phyloP scores from a whole-genome alignment of 1,140 invertebrate genomes.

The Apolygus lucorum region DNA sequence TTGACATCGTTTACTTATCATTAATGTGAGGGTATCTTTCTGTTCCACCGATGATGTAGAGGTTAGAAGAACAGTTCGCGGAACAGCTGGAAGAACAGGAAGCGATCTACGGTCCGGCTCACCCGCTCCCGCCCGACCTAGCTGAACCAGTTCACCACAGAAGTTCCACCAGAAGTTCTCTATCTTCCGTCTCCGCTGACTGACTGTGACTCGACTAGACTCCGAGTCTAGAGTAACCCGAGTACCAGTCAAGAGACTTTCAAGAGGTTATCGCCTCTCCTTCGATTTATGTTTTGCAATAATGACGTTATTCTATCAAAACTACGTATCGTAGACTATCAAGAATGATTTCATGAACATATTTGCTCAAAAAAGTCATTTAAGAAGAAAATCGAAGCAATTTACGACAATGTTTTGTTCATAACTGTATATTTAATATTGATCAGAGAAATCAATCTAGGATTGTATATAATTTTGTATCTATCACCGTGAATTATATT shows the following conservation, averaged over 20 bases:
- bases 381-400: no score
- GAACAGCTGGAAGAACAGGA: slow-evolving; percentile 77
- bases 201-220: slow-evolving; percentile 31
- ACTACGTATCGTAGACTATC: neutral
- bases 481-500: no score
- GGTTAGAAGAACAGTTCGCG: slow-evolving; percentile 75
- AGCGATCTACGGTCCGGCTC: slow-evolving; percentile 54
- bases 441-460: no score
- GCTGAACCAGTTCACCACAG: slow-evolving; percentile 46
- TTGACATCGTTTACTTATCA: no score
- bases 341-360: neutral
- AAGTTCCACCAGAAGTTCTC: slow-evolving; percentile 58
- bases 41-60: no score
- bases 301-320: neutral
- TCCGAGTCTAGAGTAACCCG: neutral
- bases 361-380: no score
- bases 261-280: neutral
- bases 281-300: neutral
- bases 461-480: no score
- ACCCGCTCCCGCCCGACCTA: slow-evolving; percentile 52
- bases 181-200: slow-evolving; percentile 56
- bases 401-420: no score
- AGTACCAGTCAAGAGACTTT: no score
- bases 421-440: no score
- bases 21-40: no score